Evolutionary conservation across 1,140 invertebrate species (phyloP).

Genomic region (Papilio helenus): DNA sequence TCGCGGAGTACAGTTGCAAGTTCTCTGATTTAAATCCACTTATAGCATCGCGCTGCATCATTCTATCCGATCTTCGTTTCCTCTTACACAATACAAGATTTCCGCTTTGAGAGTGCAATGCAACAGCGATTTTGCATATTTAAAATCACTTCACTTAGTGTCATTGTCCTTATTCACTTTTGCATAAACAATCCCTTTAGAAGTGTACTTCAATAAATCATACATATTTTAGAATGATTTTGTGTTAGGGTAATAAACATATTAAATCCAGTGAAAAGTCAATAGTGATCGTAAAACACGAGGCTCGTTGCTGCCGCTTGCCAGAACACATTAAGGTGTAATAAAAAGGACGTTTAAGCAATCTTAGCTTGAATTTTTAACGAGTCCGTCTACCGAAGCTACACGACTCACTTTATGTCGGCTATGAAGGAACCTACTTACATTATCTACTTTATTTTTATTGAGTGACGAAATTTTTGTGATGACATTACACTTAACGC

Average conservation of each 20-base stretch:
- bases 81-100: slow-evolving; percentile 4
- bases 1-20: background rate
- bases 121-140: slow-evolving; percentile 4
- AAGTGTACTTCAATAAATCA: background rate
- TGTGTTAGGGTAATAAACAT: background rate
- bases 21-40: slow-evolving; percentile 22
- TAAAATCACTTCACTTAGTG: background rate
- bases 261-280: background rate
- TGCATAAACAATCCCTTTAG: background rate
- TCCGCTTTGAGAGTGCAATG: slow-evolving; percentile 4
- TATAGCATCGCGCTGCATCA: background rate
- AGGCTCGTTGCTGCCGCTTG: background rate
- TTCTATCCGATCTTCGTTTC: slow-evolving; percentile 2
- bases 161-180: background rate
- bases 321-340: background rate
- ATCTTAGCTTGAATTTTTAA: slow-evolving; percentile 18
- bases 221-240: background rate
- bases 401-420: background rate
- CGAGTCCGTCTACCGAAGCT: background rate
- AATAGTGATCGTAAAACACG: background rate
- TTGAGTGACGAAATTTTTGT: slow-evolving; percentile 14
- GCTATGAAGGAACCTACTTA: background rate
- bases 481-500: background rate
- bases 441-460: slow-evolving; percentile 17
- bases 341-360: slow-evolving; percentile 15